Evolutionary conservation across 2,888 invertebrate species (phyloP), one percentile per base, ranked within the genome.

Genomic region (Parnassius glacialis): DNA sequence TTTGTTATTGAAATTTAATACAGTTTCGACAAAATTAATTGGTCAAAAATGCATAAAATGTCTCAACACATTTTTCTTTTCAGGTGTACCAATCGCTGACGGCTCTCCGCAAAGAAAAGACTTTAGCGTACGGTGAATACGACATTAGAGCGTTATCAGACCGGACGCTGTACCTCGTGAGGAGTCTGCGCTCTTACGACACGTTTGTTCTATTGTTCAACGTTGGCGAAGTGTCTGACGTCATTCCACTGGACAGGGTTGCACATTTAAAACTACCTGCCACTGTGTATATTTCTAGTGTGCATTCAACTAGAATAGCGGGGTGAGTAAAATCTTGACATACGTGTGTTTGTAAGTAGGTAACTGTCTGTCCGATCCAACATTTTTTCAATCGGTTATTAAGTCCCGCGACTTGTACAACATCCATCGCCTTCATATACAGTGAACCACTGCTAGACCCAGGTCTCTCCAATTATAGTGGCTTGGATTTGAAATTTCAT

Each of bases 21-120:
- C 25, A 25, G 7, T 25, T 25, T 5, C 25, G 25, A 25, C 25
- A 25, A 25, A 25, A 25, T 34, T 34, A 34, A 7, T 5, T 34
- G 7, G 3, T 34, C 34, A 34, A 34, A 34, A 34, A 34, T 34
- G 34, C 34, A 34, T 25, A 25, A 25, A 25, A 5, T 34, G 5
- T 34, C 5, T 34, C 34, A 5, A 34, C 5, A 25, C 25, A 25
- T 52, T 10, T 52, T 52, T 42, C 41, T 59, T 73, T 68, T 3
- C 68, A 89, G 88, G 85, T 94, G 0, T 95, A 94, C 70, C 93
- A 93, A 72, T 79, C 80, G 0, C 71, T 95, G 61, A 86, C 90
- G 1, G 71, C 77, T 1, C 78, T 94, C 0, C 92, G 94, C 55
- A 83, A 81, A 44, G 83, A 85, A 51, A 68, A 68, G 48, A 63